phyloP scores from a whole-genome alignment of 2,888 invertebrate genomes.

The Apodemia hepburni region DNA sequence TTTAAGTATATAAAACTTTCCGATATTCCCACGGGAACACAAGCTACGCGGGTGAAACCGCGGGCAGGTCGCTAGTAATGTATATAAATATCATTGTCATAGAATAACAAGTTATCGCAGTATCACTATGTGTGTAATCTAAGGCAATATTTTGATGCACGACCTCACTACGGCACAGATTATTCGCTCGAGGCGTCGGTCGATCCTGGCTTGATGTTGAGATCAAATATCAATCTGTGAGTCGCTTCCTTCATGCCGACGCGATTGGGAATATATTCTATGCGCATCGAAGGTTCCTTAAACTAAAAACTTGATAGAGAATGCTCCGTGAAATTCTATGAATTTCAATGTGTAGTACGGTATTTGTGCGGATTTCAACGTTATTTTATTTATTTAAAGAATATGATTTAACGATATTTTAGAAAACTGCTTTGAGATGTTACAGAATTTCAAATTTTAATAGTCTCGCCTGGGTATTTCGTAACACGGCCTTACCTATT shows the following conservation, averaged over 20 bases:
- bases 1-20: too few species aligned
- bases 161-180: conserved; percentile 33
- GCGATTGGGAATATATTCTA: conserved; percentile 38
- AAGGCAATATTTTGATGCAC: conserved; percentile 20
- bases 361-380: conserved; percentile 17
- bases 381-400: conserved; percentile 18
- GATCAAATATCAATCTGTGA: conserved; percentile 75
- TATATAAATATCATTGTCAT: too few species aligned
- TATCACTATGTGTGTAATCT: conserved; percentile 8
- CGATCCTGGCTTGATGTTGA: conserved; percentile 41
- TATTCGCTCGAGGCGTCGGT: conserved; percentile 38
- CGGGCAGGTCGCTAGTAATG: too few species aligned
- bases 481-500: too few species aligned
- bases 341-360: conserved; percentile 24
- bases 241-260: conserved; percentile 48
- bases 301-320: conserved; percentile 32
- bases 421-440: too few species aligned
- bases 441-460: too few species aligned
- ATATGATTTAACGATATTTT: conserved; percentile 3
- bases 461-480: too few species aligned
- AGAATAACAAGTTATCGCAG: neutral
- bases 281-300: conserved; percentile 32
- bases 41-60: too few species aligned
- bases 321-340: conserved; percentile 30
- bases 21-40: too few species aligned